A percentile compares a stretch with the other conserved stretches of the same genome.
Conservation (phyloP, 35 echinoderm and acorn worm genomes). For the Ptychodera flava region DNA sequence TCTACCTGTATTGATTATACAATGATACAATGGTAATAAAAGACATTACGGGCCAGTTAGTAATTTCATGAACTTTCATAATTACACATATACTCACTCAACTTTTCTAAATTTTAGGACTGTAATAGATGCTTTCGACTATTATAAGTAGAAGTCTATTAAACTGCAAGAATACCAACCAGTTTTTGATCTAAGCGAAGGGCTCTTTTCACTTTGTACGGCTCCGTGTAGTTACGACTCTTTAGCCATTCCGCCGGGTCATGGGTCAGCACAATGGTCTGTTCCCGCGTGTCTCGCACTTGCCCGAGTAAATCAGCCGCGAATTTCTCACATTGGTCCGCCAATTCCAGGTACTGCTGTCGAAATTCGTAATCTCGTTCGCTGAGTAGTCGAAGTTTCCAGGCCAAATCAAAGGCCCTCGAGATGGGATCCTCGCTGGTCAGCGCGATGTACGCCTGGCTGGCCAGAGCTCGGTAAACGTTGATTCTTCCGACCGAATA, state of each 20-base stretch:
- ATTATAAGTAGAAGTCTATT: too few species aligned
- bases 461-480: conserved; percentile 28
- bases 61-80: too few species aligned
- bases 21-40: too few species aligned
- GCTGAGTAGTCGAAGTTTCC: not conserved
- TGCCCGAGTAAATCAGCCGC: conserved; percentile 16
- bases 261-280: conserved; percentile 79
- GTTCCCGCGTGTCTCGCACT: conserved; percentile 11
- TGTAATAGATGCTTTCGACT: too few species aligned
- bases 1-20: too few species aligned
- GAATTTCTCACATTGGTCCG: conserved; percentile 10
- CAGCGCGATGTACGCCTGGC: conserved; percentile 15
- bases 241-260: conserved; percentile 90
- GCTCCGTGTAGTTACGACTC: conserved; percentile 48
- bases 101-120: too few species aligned
- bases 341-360: not conserved
- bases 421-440: conserved; percentile 16
- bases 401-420: conserved; percentile 3
- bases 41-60: too few species aligned
- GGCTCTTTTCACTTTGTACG: conserved; percentile 82
- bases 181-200: conserved; percentile 96
- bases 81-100: too few species aligned
- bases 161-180: too few species aligned
- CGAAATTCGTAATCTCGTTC: conserved; percentile 6
- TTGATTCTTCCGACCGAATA: conserved; percentile 39